phyloP scores from a whole-genome alignment of 1,140 invertebrate genomes.

The Colletes latitarsis region DNA sequence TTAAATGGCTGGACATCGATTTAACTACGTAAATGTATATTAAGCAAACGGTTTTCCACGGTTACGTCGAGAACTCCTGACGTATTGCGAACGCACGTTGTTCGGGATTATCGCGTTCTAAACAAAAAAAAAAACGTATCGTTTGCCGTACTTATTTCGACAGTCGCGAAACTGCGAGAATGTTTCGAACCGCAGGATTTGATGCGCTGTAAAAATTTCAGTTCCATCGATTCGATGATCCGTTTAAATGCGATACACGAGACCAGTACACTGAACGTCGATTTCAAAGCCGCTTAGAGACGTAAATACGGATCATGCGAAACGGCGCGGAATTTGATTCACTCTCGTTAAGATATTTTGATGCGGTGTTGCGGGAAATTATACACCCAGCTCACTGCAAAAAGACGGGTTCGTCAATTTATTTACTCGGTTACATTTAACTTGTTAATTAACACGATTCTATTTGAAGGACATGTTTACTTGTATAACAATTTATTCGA shows the following conservation, averaged over 20 bases:
- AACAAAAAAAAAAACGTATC: too few species aligned
- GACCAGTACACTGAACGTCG: slow-evolving; percentile 17
- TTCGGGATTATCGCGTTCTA: neutral
- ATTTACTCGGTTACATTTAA: neutral
- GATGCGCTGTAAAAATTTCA: slow-evolving; percentile 51
- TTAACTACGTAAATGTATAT: neutral
- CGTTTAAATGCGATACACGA: slow-evolving; percentile 33
- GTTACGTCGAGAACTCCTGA: too few species aligned
- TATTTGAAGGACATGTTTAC: too few species aligned
- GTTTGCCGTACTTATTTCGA: too few species aligned
- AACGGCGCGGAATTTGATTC: slow-evolving; percentile 21
- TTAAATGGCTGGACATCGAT: neutral
- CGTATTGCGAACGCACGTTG: neutral
- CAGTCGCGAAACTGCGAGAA: too few species aligned
- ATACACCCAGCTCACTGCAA: neutral
- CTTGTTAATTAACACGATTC: neutral
- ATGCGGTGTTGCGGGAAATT: neutral
- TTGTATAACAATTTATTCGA: too few species aligned
- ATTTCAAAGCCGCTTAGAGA: slow-evolving; percentile 58
- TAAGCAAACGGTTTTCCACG: neutral
- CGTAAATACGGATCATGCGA: slow-evolving; percentile 49
- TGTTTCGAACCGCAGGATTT: slow-evolving; percentile 19
- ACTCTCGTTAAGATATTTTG: slow-evolving; percentile 29
- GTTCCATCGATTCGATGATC: slow-evolving; percentile 47
- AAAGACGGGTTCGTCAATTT: neutral